Percentiles rank a stretch among this genome's conserved stretches.
These are phyloP conservation scores for Callipepla californica DNA, from an alignment of 2,113 vertebrate genomes.

Conservation along the genomic window DNA sequence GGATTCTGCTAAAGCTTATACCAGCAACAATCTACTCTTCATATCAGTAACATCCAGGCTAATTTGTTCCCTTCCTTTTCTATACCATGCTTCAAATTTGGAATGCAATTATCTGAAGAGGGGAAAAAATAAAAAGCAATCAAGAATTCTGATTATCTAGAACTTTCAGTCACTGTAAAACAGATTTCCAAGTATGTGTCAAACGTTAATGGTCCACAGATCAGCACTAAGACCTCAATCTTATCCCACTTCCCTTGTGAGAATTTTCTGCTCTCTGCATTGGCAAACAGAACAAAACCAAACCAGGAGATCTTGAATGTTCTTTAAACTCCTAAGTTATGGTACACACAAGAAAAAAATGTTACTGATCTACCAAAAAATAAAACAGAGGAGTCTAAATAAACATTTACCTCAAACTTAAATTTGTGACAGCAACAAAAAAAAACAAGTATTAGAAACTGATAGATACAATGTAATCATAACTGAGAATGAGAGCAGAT, in stretches of 20 bases:
- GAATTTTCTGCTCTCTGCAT: constrained; percentile 61
- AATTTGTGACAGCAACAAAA: not conserved
- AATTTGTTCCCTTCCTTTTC: not conserved
- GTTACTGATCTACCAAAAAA: not conserved
- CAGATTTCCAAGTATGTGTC: not conserved
- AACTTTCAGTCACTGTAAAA: not conserved
- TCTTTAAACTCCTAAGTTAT: not conserved
- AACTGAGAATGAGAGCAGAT: not conserved
- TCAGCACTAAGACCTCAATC: not conserved
- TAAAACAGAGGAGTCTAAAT: not conserved
- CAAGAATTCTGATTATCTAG: not conserved
- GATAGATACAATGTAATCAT: not conserved
- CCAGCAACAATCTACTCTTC: not conserved
- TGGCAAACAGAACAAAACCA: constrained; percentile 8
- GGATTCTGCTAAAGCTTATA: not conserved
- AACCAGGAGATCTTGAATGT: not conserved
- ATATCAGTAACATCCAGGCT: not conserved
- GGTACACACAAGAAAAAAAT: not conserved
- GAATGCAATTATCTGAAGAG: not conserved
- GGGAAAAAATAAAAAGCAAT: not conserved
- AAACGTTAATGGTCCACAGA: not conserved
- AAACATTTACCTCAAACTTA: not conserved
- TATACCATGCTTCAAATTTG: not conserved
- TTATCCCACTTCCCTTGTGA: not conserved
- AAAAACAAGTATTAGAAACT: not conserved